Evolutionary conservation across 1,140 invertebrate species (phyloP), one percentile per base, ranked within the genome.

Genomic region (Drosophila navojoa): DNA sequence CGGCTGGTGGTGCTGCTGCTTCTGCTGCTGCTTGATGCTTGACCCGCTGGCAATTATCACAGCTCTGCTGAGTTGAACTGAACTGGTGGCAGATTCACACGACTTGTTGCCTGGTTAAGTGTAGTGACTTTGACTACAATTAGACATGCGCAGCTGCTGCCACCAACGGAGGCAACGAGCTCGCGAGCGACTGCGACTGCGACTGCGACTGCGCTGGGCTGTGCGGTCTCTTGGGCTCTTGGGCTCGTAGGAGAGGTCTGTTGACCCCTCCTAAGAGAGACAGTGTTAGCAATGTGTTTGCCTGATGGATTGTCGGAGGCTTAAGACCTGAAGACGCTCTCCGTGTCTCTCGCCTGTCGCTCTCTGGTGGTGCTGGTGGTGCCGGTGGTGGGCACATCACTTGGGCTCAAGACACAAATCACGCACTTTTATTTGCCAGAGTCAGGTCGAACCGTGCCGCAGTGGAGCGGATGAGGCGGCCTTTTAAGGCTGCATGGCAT

Each of bases 401-500:
- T 68, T 61, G 49, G 16, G 45, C 63, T 67, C 57, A 60, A 69
- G 66, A 74, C 82, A 86, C 82, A 86, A 86, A 86, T 86, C 82
- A 86, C 82, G 84, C 84, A 87, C 82, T 89, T 87, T 87, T 89
- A 82, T 86, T 87, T 86, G 79, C 76, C 79, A 74, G 78, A 42
- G 19, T 25, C 15, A n/a, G 63, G 45, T n/a, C 19, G 38, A 57
- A 35, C 10, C 29, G 44, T 47, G n/a, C 32, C 54, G 11, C 35
- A 44, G 16, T 16, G 19, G 19, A 72, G 80, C 81, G 80, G 81
- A 84, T 84, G 74, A 77, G 58, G 81, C 79, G 84, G 82, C 82
- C 84, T 87, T 87, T 87, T 87, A 87, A 89, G 82, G 82, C 84
- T 87, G 81, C 81, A 13, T 59, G 77, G 77, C 84, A 89, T 89